Evolutionary conservation across 2,113 vertebrate genomes (phyloP).

Genomic region (Pogonocichla stellata): DNA sequence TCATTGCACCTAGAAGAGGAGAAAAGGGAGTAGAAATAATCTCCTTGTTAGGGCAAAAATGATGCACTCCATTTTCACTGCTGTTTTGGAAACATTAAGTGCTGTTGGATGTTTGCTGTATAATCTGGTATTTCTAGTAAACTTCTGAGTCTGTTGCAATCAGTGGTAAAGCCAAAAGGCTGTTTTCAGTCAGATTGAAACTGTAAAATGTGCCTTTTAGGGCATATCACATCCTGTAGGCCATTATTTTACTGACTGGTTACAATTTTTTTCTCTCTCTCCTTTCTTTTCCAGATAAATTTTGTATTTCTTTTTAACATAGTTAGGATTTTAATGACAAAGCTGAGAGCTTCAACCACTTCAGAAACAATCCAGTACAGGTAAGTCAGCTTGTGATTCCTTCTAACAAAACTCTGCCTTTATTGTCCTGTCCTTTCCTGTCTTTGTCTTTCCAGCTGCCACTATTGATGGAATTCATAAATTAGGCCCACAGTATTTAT

Average conservation of each 20-base stretch:
- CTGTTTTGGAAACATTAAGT: neutral
- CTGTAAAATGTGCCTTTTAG: neutral
- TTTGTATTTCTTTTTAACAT: constrained; percentile 99
- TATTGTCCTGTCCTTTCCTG: neutral
- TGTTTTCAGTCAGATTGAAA: neutral
- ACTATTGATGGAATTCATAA: neutral
- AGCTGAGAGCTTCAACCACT: constrained; percentile 93
- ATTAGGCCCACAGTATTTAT: neutral
- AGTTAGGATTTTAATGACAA: constrained; percentile 97
- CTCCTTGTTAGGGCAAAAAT: neutral
- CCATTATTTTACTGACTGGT: neutral
- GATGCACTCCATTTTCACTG: neutral
- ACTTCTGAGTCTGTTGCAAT: neutral
- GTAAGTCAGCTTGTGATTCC: constrained; percentile 65
- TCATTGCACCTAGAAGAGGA: neutral
- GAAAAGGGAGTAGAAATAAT: neutral
- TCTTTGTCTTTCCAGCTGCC: neutral
- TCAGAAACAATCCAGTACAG: constrained; percentile 98
- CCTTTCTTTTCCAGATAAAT: constrained; percentile 84
- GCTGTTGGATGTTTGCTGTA: neutral
- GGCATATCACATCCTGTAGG: neutral
- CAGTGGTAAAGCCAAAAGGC: neutral
- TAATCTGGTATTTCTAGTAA: neutral
- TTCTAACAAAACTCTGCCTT: neutral
- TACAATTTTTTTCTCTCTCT: neutral